Percentiles rank a stretch among this genome's conserved stretches.
These are phyloP conservation scores for Urosaurus nigricauda DNA, from an alignment of 2,797 vertebrate species.

Conservation along the genomic window DNA sequence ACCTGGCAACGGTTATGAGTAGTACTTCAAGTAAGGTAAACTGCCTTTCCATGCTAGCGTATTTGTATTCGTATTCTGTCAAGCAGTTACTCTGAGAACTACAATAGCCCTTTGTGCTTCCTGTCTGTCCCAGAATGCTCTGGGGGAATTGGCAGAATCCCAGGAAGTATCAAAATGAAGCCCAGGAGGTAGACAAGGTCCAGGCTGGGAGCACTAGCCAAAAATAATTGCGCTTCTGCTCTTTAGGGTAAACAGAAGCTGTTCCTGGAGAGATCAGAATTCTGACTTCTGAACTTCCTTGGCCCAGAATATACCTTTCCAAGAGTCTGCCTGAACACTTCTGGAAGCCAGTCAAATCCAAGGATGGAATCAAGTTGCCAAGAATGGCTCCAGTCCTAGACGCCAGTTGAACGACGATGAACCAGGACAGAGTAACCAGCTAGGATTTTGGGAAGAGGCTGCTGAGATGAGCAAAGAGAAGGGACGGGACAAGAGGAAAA, in stretches of 20 bases:
- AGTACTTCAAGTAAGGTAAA: background rate
- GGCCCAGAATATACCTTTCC: background rate
- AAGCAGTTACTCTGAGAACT: background rate
- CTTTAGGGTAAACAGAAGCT: background rate
- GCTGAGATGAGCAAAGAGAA: background rate
- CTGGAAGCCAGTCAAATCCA: background rate
- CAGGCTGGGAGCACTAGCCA: no score
- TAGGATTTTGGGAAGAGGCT: background rate
- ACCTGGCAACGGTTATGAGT: background rate
- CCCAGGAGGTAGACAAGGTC: no score
- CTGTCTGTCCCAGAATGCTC: no score
- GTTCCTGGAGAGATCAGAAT: background rate
- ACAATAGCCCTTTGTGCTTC: accelerated
- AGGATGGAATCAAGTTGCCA: background rate
- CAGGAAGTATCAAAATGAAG: background rate
- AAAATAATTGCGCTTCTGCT: background rate
- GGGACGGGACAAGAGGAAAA: no score
- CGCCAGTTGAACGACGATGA: background rate
- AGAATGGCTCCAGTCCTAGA: background rate
- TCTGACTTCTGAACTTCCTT: background rate
- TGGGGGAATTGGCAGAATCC: accelerated
- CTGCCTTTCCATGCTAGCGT: background rate
- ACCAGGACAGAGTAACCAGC: background rate
- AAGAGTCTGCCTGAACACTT: accelerated
- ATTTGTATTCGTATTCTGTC: background rate